A percentile compares a stretch with the other conserved stretches of the same genome.
Evolutionary conservation across 2,797 vertebrate genomes (phyloP).

Genomic region (Falco novaeseelandiae): DNA sequence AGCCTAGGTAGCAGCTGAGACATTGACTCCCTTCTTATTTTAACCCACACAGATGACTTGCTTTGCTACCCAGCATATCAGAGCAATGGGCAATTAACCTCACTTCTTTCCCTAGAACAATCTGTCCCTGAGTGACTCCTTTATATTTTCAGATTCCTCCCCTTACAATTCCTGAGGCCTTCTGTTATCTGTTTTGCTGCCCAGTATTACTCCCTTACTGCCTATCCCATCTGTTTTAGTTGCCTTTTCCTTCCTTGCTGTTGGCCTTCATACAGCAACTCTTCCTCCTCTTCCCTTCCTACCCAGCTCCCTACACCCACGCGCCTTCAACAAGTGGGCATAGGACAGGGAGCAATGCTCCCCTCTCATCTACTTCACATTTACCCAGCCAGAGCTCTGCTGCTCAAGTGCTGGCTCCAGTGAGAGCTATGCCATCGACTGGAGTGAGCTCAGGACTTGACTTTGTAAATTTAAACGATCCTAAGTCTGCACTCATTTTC

Average conservation of each 20-base stretch:
- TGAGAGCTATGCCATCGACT: neutral
- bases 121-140: conserved; percentile 17
- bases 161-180: neutral
- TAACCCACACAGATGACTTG: conserved; percentile 1
- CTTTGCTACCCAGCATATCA: neutral
- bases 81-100: conserved; percentile 1
- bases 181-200: conserved; percentile 16
- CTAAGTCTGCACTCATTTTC: neutral
- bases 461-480: neutral
- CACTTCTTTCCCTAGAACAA: neutral
- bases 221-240: neutral
- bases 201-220: neutral
- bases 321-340: too few species aligned
- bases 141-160: neutral
- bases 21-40: neutral
- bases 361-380: too few species aligned
- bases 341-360: too few species aligned
- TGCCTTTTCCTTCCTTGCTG: neutral
- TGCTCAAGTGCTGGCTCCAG: neutral
- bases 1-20: conserved; percentile 17
- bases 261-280: neutral
- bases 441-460: neutral
- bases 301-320: neutral
- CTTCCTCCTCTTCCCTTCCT: neutral
- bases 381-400: neutral